Base-by-base conservation (phyloP, 1,140 invertebrate species). In the Chrysoperla carnea region DNA sequence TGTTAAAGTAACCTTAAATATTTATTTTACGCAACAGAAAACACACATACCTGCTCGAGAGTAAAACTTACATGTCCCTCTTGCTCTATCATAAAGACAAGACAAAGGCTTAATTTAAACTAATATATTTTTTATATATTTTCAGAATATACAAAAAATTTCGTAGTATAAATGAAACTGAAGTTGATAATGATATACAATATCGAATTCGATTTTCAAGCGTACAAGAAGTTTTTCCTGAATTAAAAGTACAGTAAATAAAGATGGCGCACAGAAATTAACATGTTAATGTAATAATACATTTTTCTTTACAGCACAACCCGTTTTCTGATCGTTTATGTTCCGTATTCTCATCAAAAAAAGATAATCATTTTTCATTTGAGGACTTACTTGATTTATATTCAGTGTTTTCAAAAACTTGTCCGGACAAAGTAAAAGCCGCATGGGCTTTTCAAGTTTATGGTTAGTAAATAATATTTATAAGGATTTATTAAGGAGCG, bases 381-480 rank as follows among this genome's bases (percentile, higher is more conserved):
- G 78, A 84, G 50, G 78, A 84, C 50, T 66, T 81, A 36, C 52
- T 85, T n/a, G 78, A 84, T 58, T 62, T 84, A 48, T 79, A 70
- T 48, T 82, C 80, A 2, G 78, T 75, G 4, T 78, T 84, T 63
- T 78, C 74, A 28, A 62, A 73, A 35, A 67, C 74, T 44, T 79
- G 80, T 46, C 80, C 81, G 0, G 52, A 67, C 11, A 65, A 72
- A 29, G 68, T 81, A 6, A 84, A 83, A 59, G 70, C 80, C 8
- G 59, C 62, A 7, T 84, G 83, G 72, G 81, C 80, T n/a, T 85
- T 85, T 54, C 67, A 66, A 57, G 73, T 86, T 44, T 84, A 76
- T 55, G 81, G 81, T 81, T 63, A 59, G 50, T 55, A 40, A 11
- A 31, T 7, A 31, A 11, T 31, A 31, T 31, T 7, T 31, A 31